Base-by-base conservation (phyloP, 30 jellyfish, hydroid and myxozoan species). In the Clytia hemisphaerica region DNA sequence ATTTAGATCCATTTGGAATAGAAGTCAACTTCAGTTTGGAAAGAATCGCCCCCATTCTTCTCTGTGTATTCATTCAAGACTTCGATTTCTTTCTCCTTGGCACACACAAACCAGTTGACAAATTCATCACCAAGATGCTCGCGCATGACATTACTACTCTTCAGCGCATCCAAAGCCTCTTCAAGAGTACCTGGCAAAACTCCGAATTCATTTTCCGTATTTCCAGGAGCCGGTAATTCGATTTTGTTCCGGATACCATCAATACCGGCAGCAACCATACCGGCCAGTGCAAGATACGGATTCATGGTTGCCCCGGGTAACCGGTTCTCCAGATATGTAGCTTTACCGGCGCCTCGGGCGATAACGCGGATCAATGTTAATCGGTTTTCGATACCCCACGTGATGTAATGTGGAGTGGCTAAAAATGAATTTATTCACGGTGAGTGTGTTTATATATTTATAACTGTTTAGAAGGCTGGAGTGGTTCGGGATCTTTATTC, bases 341-440 rank as follows among this genome's bases (percentile, higher is more conserved):
- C 57, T 32, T 57, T 57, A 6, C 70, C 70, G 2, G 37, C 15
- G 16, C 70, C 70, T 18, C 70, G 22, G 22, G 70, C 37, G 16
- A 57, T 57, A 6, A 57, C 70, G 45, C 70, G 37, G 4, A 57
- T 30, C 70, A 57, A 19, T 2, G 70, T 57, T 40, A 57, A 57
- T 16, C 70, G 70, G 14, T 57, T 30, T 57, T 57, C 70, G 42
- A 57, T 40, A 57, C 70, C 70, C 70, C 70, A 57, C 15, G 70
- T 22, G 28, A 57, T 57, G 37, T n/a, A 57, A 32, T 57, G 70
- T 18, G 70, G 70, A 26, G 70, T 57, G 5, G 45, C 70, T 57
- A 30, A 22, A 18, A 22, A 12, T 27, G 32, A 51, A 12, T n/a
- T n/a, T n/a, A n/a, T n/a, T n/a, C n/a, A n/a, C n/a, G n/a, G n/a